Evolutionary conservation across 2,888 invertebrate genomes (phyloP), one percentile per base, ranked within the genome.

Genomic region (Cerastis leucographa): DNA sequence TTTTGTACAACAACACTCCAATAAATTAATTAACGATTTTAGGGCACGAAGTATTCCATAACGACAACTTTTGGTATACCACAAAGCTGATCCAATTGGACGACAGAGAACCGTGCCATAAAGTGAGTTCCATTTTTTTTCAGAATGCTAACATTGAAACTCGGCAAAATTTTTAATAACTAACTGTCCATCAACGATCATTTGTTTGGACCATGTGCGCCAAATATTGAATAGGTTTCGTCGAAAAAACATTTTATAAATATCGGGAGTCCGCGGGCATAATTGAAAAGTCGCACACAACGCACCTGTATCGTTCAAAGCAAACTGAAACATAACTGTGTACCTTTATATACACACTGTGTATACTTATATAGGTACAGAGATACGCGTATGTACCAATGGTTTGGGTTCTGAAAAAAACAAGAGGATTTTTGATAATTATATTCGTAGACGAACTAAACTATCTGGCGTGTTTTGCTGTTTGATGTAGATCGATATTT

Each of bases 201-300:
- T 85, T 85, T 85, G 78, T 83, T 76, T 85, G 67, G 68, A 64
- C 61, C 83, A 72, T 73, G 67, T 78, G 81, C 79, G 80, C 72
- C 71, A 80, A 85, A 87, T 84, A 89, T 88, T 80, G 85, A 87
- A 87, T 84, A 76, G 76, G 71, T 76, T 70, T 64, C 66, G 71
- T 73, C 56, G 73, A 77, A 84, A 81, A 86, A 90, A 87, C 66
- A 84, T 85, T 88, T 88, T 78, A 84, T 85, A 88, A 88, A 91
- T 87, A 90, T 89, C 85, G 87, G 72, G 79, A 86, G 78, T 89
- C 80, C 81, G 81, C 81, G 80, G 85, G 87, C 77, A 83, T 91
- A 92, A 93, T 92, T 92, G 93, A 90, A 93, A 93, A 91, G 85
- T 90, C 85, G 85, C 81, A 77, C 85, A 88, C 87, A 87, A 85